Percentiles rank a stretch among this genome's conserved stretches.
Evolutionary conservation across 2,797 vertebrate species (phyloP).

Genomic region (Ceryle rudis): DNA sequence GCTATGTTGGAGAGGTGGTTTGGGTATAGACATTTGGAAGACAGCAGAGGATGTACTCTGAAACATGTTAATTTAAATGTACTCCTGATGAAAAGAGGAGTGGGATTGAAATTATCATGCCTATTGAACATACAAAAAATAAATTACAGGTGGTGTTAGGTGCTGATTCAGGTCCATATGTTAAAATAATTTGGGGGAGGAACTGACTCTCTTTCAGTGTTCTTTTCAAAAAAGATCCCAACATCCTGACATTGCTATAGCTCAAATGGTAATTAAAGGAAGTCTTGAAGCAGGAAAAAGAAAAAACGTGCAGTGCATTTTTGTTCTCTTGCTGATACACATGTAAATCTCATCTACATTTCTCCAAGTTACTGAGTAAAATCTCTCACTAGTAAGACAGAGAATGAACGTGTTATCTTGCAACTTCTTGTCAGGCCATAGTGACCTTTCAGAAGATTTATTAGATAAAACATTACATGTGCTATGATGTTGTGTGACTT

Average conservation of each 20-base stretch:
- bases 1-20: not conserved
- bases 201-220: not conserved
- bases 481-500: not conserved
- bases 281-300: not conserved
- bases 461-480: not conserved
- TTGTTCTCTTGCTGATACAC: slow-evolving; percentile 20
- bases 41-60: not conserved
- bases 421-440: not conserved
- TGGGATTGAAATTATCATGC: not conserved
- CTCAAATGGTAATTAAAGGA: slow-evolving; percentile 50
- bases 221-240: slow-evolving; percentile 49
- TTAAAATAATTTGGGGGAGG: slow-evolving; percentile 59
- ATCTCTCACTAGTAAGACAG: not conserved
- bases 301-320: slow-evolving; percentile 20
- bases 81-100: slow-evolving; percentile 1
- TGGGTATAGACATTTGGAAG: not conserved
- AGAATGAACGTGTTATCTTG: not conserved
- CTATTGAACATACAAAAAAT: slow-evolving; percentile 33
- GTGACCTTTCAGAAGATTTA: not conserved
- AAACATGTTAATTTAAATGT: not conserved
- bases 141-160: slow-evolving; percentile 46
- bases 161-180: not conserved
- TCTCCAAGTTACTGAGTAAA: not conserved
- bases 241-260: slow-evolving; percentile 33
- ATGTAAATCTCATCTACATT: not conserved